Percentiles rank a stretch among this genome's conserved stretches.
phyloP scores from a whole-genome alignment of 1,140 invertebrate species.

The Arion vulgaris region DNA sequence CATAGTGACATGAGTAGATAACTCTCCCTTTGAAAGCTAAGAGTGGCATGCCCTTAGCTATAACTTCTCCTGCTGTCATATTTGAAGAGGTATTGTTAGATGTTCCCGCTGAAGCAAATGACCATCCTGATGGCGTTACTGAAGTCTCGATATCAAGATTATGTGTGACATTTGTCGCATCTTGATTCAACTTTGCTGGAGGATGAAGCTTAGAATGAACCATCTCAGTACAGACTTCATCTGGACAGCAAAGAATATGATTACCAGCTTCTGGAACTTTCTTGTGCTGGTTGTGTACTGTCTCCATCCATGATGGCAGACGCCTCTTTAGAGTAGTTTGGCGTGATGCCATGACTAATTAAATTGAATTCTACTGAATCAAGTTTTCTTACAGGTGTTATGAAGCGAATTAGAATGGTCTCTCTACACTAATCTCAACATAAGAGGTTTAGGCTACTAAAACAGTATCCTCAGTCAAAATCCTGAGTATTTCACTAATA shows the following conservation, averaged over 20 bases:
- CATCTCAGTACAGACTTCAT: background rate
- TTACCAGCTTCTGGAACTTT: background rate
- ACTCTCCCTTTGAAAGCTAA: slow-evolving; percentile 31
- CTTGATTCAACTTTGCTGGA: too few species aligned
- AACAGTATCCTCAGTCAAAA: too few species aligned
- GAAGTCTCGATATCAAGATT: background rate
- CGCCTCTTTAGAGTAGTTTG: slow-evolving; percentile 19
- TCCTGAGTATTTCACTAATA: too few species aligned
- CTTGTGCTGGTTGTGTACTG: background rate
- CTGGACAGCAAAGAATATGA: background rate
- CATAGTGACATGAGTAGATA: slow-evolving; percentile 37
- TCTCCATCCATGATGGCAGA: slow-evolving; percentile 38
- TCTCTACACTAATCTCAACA: too few species aligned
- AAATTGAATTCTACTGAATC: background rate
- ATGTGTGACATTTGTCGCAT: background rate
- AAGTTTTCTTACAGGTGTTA: too few species aligned
- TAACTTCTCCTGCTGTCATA: slow-evolving; percentile 9
- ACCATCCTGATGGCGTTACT: background rate
- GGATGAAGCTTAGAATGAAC: background rate
- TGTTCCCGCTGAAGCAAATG: background rate
- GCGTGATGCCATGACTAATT: background rate
- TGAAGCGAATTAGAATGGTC: too few species aligned
- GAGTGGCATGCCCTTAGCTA: slow-evolving; percentile 32
- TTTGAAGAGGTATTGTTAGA: background rate
- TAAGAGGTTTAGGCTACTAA: background rate